Percentiles rank a stretch among this genome's conserved stretches.
Evolutionary conservation across 2,113 vertebrate genomes (phyloP).

Genomic region (Colistium nudipinnis): DNA sequence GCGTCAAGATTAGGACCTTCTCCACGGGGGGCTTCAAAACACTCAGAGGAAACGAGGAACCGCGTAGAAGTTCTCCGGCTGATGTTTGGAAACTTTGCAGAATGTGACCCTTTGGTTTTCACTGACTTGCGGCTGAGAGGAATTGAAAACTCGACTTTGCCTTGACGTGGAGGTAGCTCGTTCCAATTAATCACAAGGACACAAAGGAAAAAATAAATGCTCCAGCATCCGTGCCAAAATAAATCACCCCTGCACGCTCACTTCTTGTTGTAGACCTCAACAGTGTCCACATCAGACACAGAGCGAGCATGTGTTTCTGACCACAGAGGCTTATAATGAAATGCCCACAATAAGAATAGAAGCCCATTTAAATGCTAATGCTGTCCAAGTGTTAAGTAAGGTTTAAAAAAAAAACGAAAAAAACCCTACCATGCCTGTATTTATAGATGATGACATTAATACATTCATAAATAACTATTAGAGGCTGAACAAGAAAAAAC

Average conservation of each 20-base stretch:
- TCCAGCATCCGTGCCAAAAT: conserved; percentile 10
- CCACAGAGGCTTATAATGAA: conserved; percentile 65
- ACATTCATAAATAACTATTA: conserved; percentile 23
- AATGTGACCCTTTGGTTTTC: conserved; percentile 68
- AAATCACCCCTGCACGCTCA: conserved; percentile 19
- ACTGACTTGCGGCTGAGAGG: conserved; percentile 55
- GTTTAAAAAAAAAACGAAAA: too few species aligned
- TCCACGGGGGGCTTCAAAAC: conserved; percentile 77
- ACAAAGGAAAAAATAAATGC: too few species aligned
- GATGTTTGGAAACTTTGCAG: conserved; percentile 84
- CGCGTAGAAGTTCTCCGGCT: conserved; percentile 73
- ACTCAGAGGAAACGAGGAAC: conserved; percentile 82
- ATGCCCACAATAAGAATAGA: conserved; percentile 57
- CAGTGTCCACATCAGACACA: conserved; percentile 43
- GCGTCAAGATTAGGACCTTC: conserved; percentile 84
- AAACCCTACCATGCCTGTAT: conserved; percentile 30
- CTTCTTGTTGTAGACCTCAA: conserved; percentile 28
- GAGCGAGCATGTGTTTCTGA: conserved; percentile 70
- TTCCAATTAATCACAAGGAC: conserved; percentile 17
- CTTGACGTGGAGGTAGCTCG: neutral
- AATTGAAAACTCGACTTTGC: conserved; percentile 46
- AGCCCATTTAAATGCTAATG: conserved; percentile 76
- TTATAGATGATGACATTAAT: conserved; percentile 44
- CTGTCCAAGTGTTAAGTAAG: conserved; percentile 36
- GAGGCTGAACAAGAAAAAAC: conserved; percentile 8